Evolutionary conservation across 2,797 vertebrate genomes (phyloP), one percentile per base, ranked within the genome.

Genomic region (Anabacerthia variegaticeps): DNA sequence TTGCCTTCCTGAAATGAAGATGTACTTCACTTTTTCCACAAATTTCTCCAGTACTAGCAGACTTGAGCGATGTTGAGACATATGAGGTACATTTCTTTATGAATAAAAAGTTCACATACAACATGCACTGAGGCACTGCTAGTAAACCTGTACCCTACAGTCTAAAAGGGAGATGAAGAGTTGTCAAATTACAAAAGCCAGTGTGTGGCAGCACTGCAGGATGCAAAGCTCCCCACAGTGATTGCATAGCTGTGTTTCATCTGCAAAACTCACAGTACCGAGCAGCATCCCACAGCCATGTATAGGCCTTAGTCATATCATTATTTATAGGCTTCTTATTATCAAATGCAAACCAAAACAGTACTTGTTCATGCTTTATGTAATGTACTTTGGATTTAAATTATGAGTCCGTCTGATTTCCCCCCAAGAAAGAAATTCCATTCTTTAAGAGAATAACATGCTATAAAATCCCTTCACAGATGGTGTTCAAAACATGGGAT

Each of bases 161-260:
- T 28, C 43, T 39, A 37, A 54, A 24, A 24, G 32, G 67, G 55
- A 85, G 32, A 58, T 14, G 16, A 90, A 20, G 44, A 43, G 16
- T 22, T 41, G 44, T 24, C 51, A 51, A 36, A 34, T 81, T 32
- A 68, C 58, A 71, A 84, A 75, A 63, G 62, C 24, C 48, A 18
- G 30, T 1, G 9, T 34, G 32, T 1, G 8, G 18, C 23, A 72
- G 11, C 32, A 23, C 2, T 48, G 27, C 39, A 67, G 28, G 8
- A 41, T 32, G 19, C 1, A 3, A 55, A 72, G 56, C 17, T 69
- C 32, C 55, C 51, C 1, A 3, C 39, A 24, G 14, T 7, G 44
- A 43, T 20, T 14, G 12, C 54, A 43, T 49, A 22, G 4, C 20
- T 0, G 0, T 28, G 37, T 19, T 89, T 63, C 44, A 27, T 10